Conservation (phyloP, 2,797 vertebrate species). For the Ctenochaetus hawaiiensis region DNA sequence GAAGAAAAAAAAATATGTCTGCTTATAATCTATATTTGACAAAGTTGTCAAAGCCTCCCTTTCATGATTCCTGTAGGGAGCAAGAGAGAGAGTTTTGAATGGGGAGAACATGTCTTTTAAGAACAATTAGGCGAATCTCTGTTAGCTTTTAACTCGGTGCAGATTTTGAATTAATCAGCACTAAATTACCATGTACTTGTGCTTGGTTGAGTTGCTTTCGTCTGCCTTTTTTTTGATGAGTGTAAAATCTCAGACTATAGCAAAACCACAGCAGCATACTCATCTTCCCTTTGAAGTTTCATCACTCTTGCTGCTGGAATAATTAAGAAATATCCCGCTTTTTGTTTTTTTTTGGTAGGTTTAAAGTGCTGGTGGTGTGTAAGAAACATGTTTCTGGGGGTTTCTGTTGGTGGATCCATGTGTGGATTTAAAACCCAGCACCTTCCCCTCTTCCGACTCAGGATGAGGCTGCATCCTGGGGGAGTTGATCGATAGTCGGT, state of each 20-base stretch:
- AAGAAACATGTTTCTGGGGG: conserved; percentile 10
- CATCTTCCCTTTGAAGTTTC: conserved; percentile 47
- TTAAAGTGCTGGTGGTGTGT: neutral
- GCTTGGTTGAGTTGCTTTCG: neutral
- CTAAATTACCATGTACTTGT: conserved; percentile 30
- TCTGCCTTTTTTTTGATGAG: conserved; percentile 28
- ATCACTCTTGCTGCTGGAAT: conserved; percentile 20
- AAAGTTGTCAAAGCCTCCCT: conserved; percentile 42
- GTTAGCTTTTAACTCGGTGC: conserved; percentile 38
- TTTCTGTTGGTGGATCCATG: conserved; percentile 20
- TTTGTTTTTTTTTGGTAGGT: neutral
- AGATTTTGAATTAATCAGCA: conserved; percentile 55
- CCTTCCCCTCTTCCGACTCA: conserved; percentile 35
- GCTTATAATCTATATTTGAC: conserved; percentile 19
- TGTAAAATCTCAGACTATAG: conserved; percentile 16
- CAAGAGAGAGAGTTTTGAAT: conserved; percentile 7
- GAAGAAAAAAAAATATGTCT: too few species aligned
- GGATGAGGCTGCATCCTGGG: conserved; percentile 42
- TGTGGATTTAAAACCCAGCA: conserved; percentile 31
- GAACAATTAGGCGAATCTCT: conserved; percentile 35
- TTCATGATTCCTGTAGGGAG: neutral
- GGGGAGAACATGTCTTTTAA: conserved; percentile 16
- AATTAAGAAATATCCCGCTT: conserved; percentile 1
- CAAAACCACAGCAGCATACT: conserved; percentile 26
- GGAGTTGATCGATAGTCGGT: conserved; percentile 52